These are phyloP conservation scores for Pogonognathellus flavescens DNA, from an alignment of 1,140 invertebrate species.

Conservation along the genomic window DNA sequence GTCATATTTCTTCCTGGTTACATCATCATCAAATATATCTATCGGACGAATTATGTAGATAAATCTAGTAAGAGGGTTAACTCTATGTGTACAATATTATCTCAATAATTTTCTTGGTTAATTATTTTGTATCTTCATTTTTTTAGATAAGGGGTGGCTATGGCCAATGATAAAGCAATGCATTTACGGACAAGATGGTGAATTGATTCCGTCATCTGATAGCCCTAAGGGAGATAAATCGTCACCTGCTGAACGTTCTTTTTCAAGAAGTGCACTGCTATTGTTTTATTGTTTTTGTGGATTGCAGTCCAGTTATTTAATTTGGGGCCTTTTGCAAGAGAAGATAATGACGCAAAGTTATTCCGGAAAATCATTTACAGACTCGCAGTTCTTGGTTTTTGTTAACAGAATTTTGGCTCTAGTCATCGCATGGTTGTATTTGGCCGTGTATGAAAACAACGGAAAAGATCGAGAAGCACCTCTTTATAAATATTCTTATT, in stretches of 20 bases:
- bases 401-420: slow-evolving; percentile 92
- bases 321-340: slow-evolving; percentile 95
- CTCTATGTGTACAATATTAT: slow-evolving; percentile 45
- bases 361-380: slow-evolving; percentile 81
- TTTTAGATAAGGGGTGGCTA: slow-evolving; percentile 73
- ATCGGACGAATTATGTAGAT: slow-evolving; percentile 85
- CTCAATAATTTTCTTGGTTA: background rate
- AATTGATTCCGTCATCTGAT: slow-evolving; percentile 56
- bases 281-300: slow-evolving; percentile 87
- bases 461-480: slow-evolving; percentile 79
- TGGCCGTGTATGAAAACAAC: slow-evolving; percentile 77
- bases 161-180: slow-evolving; percentile 75
- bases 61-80: slow-evolving; percentile 77
- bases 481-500: slow-evolving; percentile 96
- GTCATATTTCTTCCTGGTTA: slow-evolving; percentile 89
- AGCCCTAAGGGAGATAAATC: slow-evolving; percentile 57
- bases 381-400: slow-evolving; percentile 96
- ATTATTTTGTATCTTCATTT: background rate
- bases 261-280: slow-evolving; percentile 73
- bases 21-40: slow-evolving; percentile 86
- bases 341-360: slow-evolving; percentile 87
- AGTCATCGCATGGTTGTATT: slow-evolving; percentile 78
- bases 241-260: slow-evolving; percentile 68
- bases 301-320: slow-evolving; percentile 89
- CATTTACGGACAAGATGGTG: slow-evolving; percentile 75